Evolutionary conservation across 2,888 invertebrate species (phyloP), one percentile per base, ranked within the genome.

Genomic region (Pheosia gnoma): DNA sequence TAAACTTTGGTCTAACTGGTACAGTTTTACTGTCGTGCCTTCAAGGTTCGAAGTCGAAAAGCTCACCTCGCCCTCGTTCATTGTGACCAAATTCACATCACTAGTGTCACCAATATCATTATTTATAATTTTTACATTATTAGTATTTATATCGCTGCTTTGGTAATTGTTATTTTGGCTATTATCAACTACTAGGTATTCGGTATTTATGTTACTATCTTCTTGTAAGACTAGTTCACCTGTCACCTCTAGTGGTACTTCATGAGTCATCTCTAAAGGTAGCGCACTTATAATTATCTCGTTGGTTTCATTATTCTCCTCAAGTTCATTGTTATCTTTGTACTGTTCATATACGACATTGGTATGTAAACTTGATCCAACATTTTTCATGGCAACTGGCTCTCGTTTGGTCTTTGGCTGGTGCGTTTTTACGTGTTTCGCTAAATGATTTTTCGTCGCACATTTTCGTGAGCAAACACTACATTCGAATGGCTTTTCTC

Each of bases 401-500:
- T 82, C 85, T 59, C 81, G 82, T 61, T 83, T 87, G 58, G 81
- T 82, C 43, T 77, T 77, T 36, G 68, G 68, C 7, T 82, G 72
- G 59, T 91, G 90, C 4, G 70, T 75, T 75, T 86, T 89, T 3
- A 86, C 59, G 65, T 93, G 93, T 61, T 85, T 89, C 47, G 82
- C 71, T 41, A 90, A 79, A 60, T 89, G 85, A 0, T 85, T 78
- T 72, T 88, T 91, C 4, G 88, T 86, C n/a, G 85, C 66, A 63
- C 86, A 91, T 59, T 82, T 88, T 43, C 77, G 77, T 1, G 79
- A 63, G 62, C 93, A 93, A 25, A 76, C 72, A 0, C 82, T 78
- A 60, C 93, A 93, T 69, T 90, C 89, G 60, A 84, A 92, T 6
- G 91, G 91, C 70, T 86, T 90, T 72, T 92, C 91, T 51, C 91